Percentiles rank a stretch among this genome's conserved stretches.
phyloP scores from a whole-genome alignment of 2,113 vertebrate genomes.

The Vulpes vulpes region DNA sequence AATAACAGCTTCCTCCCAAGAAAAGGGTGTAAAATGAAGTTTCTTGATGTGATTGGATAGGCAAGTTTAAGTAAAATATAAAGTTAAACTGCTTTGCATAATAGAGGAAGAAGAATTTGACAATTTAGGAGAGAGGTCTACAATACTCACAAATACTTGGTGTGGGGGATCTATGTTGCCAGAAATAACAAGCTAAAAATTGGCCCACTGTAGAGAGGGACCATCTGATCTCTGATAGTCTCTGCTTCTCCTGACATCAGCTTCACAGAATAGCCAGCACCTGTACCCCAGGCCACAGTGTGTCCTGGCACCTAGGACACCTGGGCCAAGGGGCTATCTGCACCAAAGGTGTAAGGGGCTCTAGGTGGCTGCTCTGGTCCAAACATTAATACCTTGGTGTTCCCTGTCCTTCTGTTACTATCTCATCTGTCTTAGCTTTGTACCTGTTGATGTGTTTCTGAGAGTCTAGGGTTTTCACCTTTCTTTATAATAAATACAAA shows the following conservation, averaged over 20 bases:
- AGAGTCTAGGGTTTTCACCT: slow-evolving; percentile 73
- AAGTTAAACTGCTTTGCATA: not conserved
- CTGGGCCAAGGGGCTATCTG: not conserved
- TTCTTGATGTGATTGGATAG: not conserved
- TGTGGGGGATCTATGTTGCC: not conserved
- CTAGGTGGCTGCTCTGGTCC: not conserved
- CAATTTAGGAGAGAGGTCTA: not conserved
- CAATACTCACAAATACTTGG: not conserved
- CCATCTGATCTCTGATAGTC: not conserved
- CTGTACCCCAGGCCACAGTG: not conserved
- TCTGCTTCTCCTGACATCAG: not conserved
- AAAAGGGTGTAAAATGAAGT: not conserved
- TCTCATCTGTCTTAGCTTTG: slow-evolving; percentile 75
- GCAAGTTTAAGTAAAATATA: not conserved
- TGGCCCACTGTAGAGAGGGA: not conserved
- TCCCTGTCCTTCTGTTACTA: not conserved
- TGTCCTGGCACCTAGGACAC: not conserved
- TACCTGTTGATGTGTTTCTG: slow-evolving; percentile 64
- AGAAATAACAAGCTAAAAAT: not conserved
- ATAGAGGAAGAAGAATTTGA: slow-evolving; percentile 2
- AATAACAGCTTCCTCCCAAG: slow-evolving; percentile 14
- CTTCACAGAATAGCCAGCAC: not conserved
- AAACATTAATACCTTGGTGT: slow-evolving; percentile 40
- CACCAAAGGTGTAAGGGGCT: not conserved
- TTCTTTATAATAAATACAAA: slow-evolving; percentile 87